A percentile compares a stretch with the other conserved stretches of the same genome.
phyloP scores from a whole-genome alignment of 1,140 invertebrate genomes.

The Calycopis cecrops region DNA sequence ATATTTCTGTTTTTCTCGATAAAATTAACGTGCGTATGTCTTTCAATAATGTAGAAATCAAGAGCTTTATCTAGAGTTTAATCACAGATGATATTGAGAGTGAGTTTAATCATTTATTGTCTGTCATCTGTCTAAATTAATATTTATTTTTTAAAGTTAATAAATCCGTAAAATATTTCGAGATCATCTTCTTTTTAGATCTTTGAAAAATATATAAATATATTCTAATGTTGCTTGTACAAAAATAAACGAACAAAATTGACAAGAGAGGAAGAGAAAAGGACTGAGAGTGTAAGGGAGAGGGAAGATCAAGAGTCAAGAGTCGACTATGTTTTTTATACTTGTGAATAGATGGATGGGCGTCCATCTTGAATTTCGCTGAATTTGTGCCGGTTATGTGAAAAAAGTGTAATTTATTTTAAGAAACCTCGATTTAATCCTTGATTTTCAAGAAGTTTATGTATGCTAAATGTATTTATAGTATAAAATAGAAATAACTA shows the following conservation, averaged over 20 bases:
- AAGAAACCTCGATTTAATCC: constrained; percentile 60
- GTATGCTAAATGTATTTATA: constrained; percentile 62
- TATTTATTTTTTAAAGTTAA: too few relatives aligned
- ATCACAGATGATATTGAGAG: too few relatives aligned
- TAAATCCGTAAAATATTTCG: too few relatives aligned
- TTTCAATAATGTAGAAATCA: too few relatives aligned
- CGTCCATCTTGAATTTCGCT: constrained; percentile 75
- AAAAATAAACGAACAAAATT: constrained; percentile 3
- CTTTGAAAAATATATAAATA: too few relatives aligned
- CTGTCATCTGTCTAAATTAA: too few relatives aligned
- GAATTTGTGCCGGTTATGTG: constrained; percentile 73
- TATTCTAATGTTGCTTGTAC: neutral
- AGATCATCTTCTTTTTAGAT: too few relatives aligned
- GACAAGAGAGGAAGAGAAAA: constrained; percentile 4
- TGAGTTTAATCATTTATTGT: too few relatives aligned
- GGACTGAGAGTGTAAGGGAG: constrained; percentile 27
- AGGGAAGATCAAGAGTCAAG: constrained; percentile 26
- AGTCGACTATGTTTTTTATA: constrained; percentile 29
- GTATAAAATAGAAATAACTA: constrained; percentile 66
- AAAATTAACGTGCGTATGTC: too few relatives aligned
- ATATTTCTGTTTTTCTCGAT: too few relatives aligned
- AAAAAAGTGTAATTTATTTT: constrained; percentile 70
- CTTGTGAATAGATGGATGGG: constrained; percentile 60
- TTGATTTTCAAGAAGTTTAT: constrained; percentile 69
- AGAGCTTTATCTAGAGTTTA: too few relatives aligned